Evolutionary conservation across 2,113 vertebrate genomes (phyloP), one percentile per base, ranked within the genome.

Genomic region (Empidonax traillii): DNA sequence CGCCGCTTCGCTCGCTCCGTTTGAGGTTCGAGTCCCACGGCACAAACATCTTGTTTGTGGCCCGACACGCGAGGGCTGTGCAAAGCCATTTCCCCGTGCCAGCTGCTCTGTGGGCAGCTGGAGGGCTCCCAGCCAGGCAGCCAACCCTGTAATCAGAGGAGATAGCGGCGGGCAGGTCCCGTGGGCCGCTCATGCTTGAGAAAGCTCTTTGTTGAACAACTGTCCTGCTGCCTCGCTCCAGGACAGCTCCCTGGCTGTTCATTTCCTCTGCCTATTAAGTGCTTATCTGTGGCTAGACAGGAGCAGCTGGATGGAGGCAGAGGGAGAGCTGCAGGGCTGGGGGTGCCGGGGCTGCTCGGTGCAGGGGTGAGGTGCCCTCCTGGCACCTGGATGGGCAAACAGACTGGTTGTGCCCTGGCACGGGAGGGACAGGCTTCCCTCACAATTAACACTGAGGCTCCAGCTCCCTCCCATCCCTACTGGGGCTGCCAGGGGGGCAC

Each of bases 81-180:
- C 41, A n/a, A 84, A 80, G 87, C 65, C 44, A 1, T 81, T 87
- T 86, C 58, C 30, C 39, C 21, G 72, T 49, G 31, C 75, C 91
- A 87, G 84, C 76, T 91, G 91, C 87, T 85, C 39, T 61, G 85
- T 39, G 93, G 93, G 89, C 92, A 67, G 78, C 62, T 43, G 83
- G 53, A 37, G 93, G 92, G 95, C 82, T 27, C 52, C n/a, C 44
- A 4, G 85, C n/a, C 59, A 83, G 86, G 8, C 82, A 47, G 75
- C 53, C 18, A 52, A 52, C 59, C 74, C 93, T 43, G 92, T 58
- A 49, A 91, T 52, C 89, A 59, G 51, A 31, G 63, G 4, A 75
- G 44, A 59, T 17, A 63, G 61, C 2, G 8, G 31, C 0, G 6
- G n/a, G 81, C 73, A 77, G 76, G 58, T 62, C 82, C 82, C 82